Evolutionary conservation across 2,797 vertebrate genomes (phyloP), one percentile per base, ranked within the genome.

Genomic region (Pipistrellus pipistrellus): DNA sequence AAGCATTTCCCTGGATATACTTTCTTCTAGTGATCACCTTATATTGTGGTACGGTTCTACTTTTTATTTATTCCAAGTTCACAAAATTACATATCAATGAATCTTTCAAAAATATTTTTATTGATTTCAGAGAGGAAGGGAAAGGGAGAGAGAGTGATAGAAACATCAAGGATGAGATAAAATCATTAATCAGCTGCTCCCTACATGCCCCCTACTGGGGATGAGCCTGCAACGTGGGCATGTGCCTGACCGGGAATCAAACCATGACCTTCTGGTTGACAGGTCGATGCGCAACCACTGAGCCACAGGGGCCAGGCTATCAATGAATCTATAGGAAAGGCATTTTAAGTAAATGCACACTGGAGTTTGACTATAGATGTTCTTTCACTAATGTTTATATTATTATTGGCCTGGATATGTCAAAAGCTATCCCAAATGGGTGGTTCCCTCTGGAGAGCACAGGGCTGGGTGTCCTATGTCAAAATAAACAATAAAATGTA

Each of bases 31-130:
- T 32, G 64, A 76, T 55, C 41, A 78, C 48, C 76, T 55, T 78
- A 78, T 69, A 35, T 6, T 72, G 6, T 62, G 15, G 12, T 18
- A 75, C 1, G 84, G 23, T 57, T 77, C 14, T 30, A 72, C 76
- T 91, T 92, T 91, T 82, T 23, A 76, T 66, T 85, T 95, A 91
- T 80, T 84, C 25, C 51, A 84, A 89, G 35, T 81, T 93, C 75
- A 91, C 7, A 75, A 86, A 85, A 55, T 53, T 23, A 71, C 10
- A 6, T 68, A 87, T 64, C 64, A 77, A 23, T 83, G 38, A 92
- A 76, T 85, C 12, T 27, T 87, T 62, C 0, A 62, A 62, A 62
- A 27, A 62, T 14, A 62, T 62, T 30, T 62, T 62, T 30, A 62
- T 62, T 62, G 59, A 62, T 62, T 62, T 62, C 59, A 62, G 59